phyloP scores from a whole-genome alignment of 2,113 vertebrate genomes.

The Bucco capensis region DNA sequence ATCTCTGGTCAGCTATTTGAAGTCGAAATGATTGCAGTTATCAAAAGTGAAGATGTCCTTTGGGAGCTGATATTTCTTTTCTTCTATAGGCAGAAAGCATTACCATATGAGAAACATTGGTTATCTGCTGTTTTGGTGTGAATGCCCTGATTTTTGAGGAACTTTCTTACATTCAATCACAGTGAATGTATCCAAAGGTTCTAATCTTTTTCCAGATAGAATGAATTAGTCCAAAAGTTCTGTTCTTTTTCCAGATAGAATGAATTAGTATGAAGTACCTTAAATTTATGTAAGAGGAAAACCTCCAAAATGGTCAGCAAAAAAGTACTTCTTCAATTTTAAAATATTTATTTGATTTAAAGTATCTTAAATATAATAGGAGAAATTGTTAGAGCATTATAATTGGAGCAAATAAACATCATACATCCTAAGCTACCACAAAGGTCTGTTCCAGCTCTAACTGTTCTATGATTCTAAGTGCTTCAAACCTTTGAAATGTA shows the following conservation, averaged over 20 bases:
- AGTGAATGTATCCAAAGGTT: background rate
- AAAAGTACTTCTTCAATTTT: background rate
- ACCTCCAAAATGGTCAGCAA: background rate
- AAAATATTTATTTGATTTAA: background rate
- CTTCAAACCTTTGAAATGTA: background rate
- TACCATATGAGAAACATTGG: background rate
- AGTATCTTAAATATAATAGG: background rate
- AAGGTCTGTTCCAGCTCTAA: too few relatives aligned
- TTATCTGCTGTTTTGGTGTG: background rate
- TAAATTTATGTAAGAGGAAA: background rate
- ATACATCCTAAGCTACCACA: background rate
- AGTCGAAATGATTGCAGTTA: background rate
- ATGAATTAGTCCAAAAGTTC: background rate
- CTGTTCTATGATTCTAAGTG: too few relatives aligned
- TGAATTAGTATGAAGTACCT: background rate
- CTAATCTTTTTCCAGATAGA: background rate
- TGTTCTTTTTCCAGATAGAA: background rate
- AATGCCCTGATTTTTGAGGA: background rate
- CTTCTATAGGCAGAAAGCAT: background rate
- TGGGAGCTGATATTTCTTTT: constrained; percentile 42
- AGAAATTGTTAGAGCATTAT: background rate
- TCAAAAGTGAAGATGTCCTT: constrained; percentile 1
- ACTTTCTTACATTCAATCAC: background rate
- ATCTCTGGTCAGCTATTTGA: constrained; percentile 18
- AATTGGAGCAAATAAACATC: background rate